Base-by-base conservation (phyloP, 2,797 vertebrate species). In the Poeciliopsis turneri region DNA sequence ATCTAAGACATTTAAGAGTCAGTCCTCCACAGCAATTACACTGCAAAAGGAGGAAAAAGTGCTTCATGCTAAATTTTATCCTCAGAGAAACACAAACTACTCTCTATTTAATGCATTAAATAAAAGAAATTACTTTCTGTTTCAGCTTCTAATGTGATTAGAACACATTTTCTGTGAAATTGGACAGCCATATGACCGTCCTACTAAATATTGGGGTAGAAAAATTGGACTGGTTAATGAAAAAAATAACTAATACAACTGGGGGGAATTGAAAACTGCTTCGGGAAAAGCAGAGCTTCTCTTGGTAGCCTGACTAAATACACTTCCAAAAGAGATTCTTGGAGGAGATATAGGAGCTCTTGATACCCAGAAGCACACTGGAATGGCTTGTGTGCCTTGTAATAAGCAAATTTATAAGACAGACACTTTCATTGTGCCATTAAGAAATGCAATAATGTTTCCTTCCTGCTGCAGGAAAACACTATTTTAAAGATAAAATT, bases 361-460 rank as follows among this genome's bases (percentile, higher is more conserved):
- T 39, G 64, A 78, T 74, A 74, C 76, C 84, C 76, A 72, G 81
- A 84, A 89, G 88, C 82, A 76, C 66, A 86, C 85, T 81, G n/a
- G 70, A 84, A 85, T 39, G 55, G 45, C 49, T 53, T 49, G 55
- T 47, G 76, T 3, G 30, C 41, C 43, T 80, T 78, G 61, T 76
- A 84, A 88, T 82, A 78, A 82, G 72, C 64, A 68, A 74, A 91
- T 92, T 90, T 88, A 87, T 85, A 81, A 84, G 81, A 82, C 73
- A 74, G 79, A 16, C 69, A 47, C 80, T 85, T 87, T 87, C 69
- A 87, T 84, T 85, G 75, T 66, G 69, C 74, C 79, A 85, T 90
- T 87, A 85, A 82, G 74, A 78, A 89, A 86, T 78, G 75, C 84
- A 86, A 88, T 85, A 85, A 87, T 64, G 25, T 57, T n/a, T 55